Percentiles rank a stretch among this genome's conserved stretches.
These are phyloP conservation scores for Narcine bancroftii DNA, from an alignment of 2,113 vertebrate species.

Conservation along the genomic window DNA sequence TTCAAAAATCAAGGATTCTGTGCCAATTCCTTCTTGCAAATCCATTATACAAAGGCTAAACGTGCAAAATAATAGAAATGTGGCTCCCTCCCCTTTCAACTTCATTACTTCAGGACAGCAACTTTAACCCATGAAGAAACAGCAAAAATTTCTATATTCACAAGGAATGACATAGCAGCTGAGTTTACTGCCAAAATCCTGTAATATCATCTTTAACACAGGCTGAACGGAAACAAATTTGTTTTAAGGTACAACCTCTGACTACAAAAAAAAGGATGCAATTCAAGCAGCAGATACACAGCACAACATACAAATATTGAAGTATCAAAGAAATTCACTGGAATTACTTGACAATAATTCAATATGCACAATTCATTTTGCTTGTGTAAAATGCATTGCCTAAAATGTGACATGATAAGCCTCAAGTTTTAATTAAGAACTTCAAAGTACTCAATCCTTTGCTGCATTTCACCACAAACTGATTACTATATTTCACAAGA, in stretches of 20 bases:
- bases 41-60: constrained; percentile 5
- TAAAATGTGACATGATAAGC: not conserved
- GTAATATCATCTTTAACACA: not conserved
- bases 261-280: not conserved
- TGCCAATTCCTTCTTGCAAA: not conserved
- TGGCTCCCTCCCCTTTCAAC: constrained; percentile 25
- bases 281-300: not conserved
- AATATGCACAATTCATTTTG: constrained; percentile 14
- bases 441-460: not conserved
- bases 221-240: constrained; percentile 16
- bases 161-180: not conserved
- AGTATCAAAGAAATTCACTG: constrained; percentile 15
- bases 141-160: constrained; percentile 1
- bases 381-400: constrained; percentile 1
- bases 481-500: constrained; percentile 31
- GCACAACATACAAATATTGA: constrained; percentile 21
- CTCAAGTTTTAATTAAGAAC: constrained; percentile 8
- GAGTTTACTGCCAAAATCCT: not conserved
- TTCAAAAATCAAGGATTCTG: not conserved
- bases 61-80: constrained; percentile 15
- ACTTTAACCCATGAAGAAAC: not conserved
- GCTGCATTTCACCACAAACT: not conserved
- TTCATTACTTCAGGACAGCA: not conserved
- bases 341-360: constrained; percentile 18
- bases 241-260: not conserved